phyloP scores from a whole-genome alignment of 2,113 vertebrate genomes.

The Cavia porcellus region DNA sequence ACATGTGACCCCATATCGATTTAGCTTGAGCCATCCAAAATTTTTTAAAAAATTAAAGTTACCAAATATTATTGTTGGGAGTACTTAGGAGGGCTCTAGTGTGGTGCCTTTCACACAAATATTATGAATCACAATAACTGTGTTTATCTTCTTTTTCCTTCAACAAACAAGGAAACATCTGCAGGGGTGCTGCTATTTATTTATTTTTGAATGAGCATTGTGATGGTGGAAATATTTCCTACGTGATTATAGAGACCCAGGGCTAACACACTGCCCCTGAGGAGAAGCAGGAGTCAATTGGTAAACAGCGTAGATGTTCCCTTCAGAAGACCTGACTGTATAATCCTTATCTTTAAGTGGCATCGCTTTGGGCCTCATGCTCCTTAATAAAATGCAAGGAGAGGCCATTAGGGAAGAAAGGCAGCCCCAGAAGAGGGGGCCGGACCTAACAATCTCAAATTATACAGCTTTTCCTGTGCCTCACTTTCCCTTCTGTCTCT shows the following conservation, averaged over 20 bases:
- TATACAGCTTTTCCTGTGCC: background rate
- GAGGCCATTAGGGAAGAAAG: background rate
- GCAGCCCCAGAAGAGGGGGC: background rate
- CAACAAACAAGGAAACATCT: slow-evolving; percentile 78
- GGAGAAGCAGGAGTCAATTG: background rate
- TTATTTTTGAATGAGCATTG: slow-evolving; percentile 74
- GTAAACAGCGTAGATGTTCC: background rate
- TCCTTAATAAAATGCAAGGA: slow-evolving; percentile 19
- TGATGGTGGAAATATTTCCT: slow-evolving; percentile 72
- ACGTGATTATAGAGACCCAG: slow-evolving; percentile 62
- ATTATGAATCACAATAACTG: slow-evolving; percentile 82
- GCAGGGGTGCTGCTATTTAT: slow-evolving; percentile 73
- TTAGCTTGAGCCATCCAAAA: slow-evolving; percentile 24
- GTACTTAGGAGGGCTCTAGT: slow-evolving; percentile 65
- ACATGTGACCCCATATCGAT: background rate
- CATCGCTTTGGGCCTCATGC: background rate
- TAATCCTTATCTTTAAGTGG: background rate
- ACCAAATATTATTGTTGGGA: slow-evolving; percentile 82
- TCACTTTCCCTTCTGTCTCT: background rate
- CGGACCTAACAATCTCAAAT: background rate
- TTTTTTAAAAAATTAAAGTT: slow-evolving; percentile 73
- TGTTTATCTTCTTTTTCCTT: slow-evolving; percentile 77
- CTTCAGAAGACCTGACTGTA: background rate
- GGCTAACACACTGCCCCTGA: slow-evolving; percentile 25
- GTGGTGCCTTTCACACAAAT: slow-evolving; percentile 81